Conservation (phyloP, 2,797 vertebrate species). For the Tokudaia tokunoshimensis region DNA sequence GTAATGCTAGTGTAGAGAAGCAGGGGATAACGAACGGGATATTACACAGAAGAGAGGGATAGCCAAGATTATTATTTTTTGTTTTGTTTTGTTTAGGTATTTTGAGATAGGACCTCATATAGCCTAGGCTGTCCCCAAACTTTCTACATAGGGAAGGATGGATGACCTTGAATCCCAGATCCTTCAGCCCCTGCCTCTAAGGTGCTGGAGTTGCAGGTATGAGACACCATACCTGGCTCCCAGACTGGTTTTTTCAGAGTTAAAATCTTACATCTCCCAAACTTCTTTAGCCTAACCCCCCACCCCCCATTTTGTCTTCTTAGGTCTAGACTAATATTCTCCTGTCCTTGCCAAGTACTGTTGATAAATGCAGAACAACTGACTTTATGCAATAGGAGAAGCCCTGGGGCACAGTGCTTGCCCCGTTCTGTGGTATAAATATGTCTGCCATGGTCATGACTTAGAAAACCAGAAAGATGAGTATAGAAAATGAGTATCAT, state of each 20-base stretch:
- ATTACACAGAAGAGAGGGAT: not conserved
- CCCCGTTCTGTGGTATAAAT: not conserved
- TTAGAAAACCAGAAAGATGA: not conserved
- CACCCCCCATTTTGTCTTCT: not conserved
- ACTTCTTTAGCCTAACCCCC: not conserved
- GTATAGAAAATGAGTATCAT: not conserved
- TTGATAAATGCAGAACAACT: not conserved
- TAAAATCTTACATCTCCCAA: not conserved
- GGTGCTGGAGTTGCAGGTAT: not conserved
- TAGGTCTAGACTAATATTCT: not conserved
- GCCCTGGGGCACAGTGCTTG: not conserved
- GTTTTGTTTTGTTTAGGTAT: not conserved
- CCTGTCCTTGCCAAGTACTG: not conserved
- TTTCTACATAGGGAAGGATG: not conserved
- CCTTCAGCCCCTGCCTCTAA: not conserved
- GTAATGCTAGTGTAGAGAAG: not conserved
- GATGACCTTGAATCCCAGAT: not conserved
- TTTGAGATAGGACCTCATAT: not conserved
- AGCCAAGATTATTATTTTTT: not conserved
- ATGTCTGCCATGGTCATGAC: not conserved
- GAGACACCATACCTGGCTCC: not conserved
- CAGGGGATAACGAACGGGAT: not conserved
- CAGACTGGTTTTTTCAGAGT: slow-evolving; percentile 15
- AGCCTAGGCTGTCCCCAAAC: not conserved
- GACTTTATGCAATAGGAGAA: not conserved